Conservation (phyloP, 1,140 invertebrate species). For the Pseudomyrmex gracilis region DNA sequence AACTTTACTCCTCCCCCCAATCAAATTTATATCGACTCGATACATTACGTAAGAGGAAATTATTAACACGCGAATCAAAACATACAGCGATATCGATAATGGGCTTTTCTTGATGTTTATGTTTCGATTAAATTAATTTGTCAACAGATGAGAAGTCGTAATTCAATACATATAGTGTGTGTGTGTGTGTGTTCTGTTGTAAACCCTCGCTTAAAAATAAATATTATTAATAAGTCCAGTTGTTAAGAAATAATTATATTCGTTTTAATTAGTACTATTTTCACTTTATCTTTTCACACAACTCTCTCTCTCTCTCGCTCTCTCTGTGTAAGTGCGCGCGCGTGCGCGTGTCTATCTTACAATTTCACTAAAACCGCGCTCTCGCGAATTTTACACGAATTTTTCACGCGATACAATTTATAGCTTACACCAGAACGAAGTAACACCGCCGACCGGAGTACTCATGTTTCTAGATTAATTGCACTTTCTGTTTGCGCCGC, state of each 20-base stretch:
- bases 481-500: slow-evolving; percentile 30
- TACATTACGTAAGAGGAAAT: slow-evolving; percentile 5
- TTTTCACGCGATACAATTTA: slow-evolving; percentile 40
- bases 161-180: not conserved
- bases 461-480: slow-evolving; percentile 38
- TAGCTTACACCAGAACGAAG: slow-evolving; percentile 7
- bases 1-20: too few species aligned
- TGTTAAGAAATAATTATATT: not conserved
- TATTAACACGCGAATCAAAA: not conserved
- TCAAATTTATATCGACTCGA: too few species aligned
- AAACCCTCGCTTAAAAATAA: not conserved
- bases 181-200: not conserved
- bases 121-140: slow-evolving; percentile 31
- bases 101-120: not conserved
- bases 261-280: not conserved
- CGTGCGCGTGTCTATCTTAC: not conserved
- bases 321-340: too few species aligned
- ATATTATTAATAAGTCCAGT: slow-evolving; percentile 10
- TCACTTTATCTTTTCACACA: too few species aligned
- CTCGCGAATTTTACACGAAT: not conserved
- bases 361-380: slow-evolving; percentile 22
- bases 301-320: too few species aligned
- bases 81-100: not conserved
- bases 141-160: not conserved
- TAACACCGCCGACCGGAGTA: slow-evolving; percentile 3